Conservation (phyloP, 2,888 invertebrate species). For the Lysandra bellargus region DNA sequence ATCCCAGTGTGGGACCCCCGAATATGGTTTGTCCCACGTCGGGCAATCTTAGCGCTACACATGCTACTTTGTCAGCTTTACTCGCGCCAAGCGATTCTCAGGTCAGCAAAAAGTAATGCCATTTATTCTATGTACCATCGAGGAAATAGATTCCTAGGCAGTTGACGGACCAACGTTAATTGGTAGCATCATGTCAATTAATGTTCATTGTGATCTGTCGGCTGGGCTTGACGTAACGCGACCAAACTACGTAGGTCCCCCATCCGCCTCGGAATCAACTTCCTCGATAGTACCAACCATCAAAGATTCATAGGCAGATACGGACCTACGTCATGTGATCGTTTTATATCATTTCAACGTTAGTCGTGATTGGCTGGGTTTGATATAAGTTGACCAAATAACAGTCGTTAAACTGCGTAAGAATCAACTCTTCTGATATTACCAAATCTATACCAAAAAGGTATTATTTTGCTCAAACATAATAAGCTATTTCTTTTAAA, state of each 20-base stretch:
- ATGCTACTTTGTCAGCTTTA: slow-evolving; percentile 73
- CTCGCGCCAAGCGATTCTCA: slow-evolving; percentile 57
- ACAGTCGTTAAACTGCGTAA: neutral
- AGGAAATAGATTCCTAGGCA: too few relatives aligned
- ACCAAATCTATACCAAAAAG: neutral
- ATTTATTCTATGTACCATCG: too few relatives aligned
- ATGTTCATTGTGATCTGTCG: too few relatives aligned
- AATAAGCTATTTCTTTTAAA: neutral
- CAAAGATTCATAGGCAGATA: neutral
- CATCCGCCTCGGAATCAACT: too few relatives aligned
- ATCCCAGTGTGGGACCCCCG: slow-evolving; percentile 51
- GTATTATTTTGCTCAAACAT: neutral
- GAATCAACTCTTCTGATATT: neutral
- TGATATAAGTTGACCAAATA: neutral
- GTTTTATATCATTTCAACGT: neutral
- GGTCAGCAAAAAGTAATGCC: slow-evolving; percentile 40
- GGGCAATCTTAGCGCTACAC: slow-evolving; percentile 73
- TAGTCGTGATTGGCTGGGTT: too few relatives aligned
- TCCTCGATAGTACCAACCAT: too few relatives aligned
- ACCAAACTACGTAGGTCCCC: too few relatives aligned
- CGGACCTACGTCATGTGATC: neutral
- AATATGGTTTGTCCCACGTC: slow-evolving; percentile 62
- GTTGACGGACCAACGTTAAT: too few relatives aligned
- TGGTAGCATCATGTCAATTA: too few relatives aligned
- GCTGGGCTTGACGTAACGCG: too few relatives aligned